These are phyloP conservation scores for honey bee (Apis mellifera) DNA, from an alignment of 1,140 invertebrate genomes.

Conservation along the genomic window Amel_HAv3.1 CM009934.2:7979501-7980000, in stretches of 20 bases:
- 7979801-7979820: background rate
- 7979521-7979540: background rate
- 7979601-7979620: background rate
- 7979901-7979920: background rate
- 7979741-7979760: background rate
- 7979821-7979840: background rate
- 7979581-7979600: background rate
- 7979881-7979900: no score
- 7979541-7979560: background rate
- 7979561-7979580: constrained; percentile 8
- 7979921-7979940: background rate
- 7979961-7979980: background rate
- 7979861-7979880: no score
- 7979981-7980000: constrained; percentile 14
- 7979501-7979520: background rate
- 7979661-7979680: background rate
- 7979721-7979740: background rate
- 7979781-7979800: background rate
- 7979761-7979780: background rate
- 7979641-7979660: background rate
- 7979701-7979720: background rate
- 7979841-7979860: background rate
- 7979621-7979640: background rate
- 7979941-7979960: background rate
- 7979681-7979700: background rate